phyloP scores from a whole-genome alignment of 2,888 invertebrate genomes.

The Caenorhabditis doughertyi region DNA sequence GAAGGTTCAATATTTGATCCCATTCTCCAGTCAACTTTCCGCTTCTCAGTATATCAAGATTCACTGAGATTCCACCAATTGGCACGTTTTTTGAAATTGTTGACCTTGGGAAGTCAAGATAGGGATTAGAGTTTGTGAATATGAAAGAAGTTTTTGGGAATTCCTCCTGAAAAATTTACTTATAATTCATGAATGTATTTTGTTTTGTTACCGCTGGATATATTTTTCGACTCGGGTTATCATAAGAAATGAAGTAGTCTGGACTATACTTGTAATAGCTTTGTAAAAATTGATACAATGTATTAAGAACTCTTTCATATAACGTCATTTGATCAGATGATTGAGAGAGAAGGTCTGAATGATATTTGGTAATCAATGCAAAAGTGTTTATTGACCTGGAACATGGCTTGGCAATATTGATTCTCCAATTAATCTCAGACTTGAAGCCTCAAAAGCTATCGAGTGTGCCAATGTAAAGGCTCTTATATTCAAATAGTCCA shows the following conservation, averaged over 20 bases:
- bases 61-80: constrained; percentile 47
- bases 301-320: constrained; percentile 10
- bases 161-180: background rate
- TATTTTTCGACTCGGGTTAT: background rate
- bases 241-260: constrained; percentile 4
- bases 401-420: constrained; percentile 28
- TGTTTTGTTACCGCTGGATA: constrained; percentile 1
- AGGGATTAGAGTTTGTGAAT: constrained; percentile 62
- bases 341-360: constrained; percentile 22
- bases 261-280: background rate
- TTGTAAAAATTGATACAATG: background rate
- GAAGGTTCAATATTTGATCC: constrained; percentile 38
- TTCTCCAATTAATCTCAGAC: constrained; percentile 19
- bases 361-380: background rate
- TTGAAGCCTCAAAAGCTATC: constrained; percentile 14
- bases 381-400: constrained; percentile 8
- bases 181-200: too few relatives aligned
- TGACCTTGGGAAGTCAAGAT: constrained; percentile 63
- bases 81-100: constrained; percentile 48
- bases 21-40: constrained; percentile 24
- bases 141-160: constrained; percentile 30
- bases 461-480: constrained; percentile 20
- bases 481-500: constrained; percentile 29
- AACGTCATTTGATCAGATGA: constrained; percentile 30
- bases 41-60: constrained; percentile 5